These are phyloP conservation scores for Ochropleura leucogaster DNA, from an alignment of 2,888 invertebrate species.

Conservation along the genomic window DNA sequence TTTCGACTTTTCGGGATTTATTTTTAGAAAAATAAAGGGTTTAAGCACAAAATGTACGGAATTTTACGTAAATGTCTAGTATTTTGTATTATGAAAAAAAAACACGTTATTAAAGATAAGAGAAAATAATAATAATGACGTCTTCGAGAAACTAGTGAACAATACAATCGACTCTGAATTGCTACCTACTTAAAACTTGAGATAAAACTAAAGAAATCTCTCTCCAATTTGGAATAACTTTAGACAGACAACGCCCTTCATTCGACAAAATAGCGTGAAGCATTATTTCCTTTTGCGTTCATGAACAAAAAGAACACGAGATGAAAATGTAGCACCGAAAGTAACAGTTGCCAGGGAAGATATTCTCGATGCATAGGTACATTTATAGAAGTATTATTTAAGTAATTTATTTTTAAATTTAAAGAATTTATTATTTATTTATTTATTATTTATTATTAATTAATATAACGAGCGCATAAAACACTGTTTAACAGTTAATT, in stretches of 20 bases:
- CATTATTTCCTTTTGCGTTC: conserved; percentile 8
- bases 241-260: conserved; percentile 22
- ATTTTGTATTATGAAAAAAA: background rate
- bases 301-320: conserved; percentile 15
- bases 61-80: background rate
- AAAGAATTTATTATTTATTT: no score
- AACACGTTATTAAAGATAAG: background rate
- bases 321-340: conserved; percentile 29
- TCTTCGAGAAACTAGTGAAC: background rate
- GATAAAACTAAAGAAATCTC: conserved; percentile 1
- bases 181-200: background rate
- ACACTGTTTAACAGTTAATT: conserved; percentile 38
- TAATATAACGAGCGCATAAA: conserved; percentile 30
- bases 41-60: background rate
- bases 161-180: background rate
- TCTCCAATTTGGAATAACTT: conserved; percentile 22
- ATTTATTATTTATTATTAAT: no score
- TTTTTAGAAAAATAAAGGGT: background rate
- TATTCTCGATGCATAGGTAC: conserved; percentile 17
- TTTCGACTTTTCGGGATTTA: background rate
- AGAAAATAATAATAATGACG: background rate
- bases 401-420: no score
- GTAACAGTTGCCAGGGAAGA: conserved; percentile 3
- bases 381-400: conserved; percentile 2
- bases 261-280: conserved; percentile 22